A percentile compares a stretch with the other conserved stretches of the same genome.
These are phyloP conservation scores for Colistium nudipinnis DNA, from an alignment of 2,113 vertebrate species.

Conservation along the genomic window DNA sequence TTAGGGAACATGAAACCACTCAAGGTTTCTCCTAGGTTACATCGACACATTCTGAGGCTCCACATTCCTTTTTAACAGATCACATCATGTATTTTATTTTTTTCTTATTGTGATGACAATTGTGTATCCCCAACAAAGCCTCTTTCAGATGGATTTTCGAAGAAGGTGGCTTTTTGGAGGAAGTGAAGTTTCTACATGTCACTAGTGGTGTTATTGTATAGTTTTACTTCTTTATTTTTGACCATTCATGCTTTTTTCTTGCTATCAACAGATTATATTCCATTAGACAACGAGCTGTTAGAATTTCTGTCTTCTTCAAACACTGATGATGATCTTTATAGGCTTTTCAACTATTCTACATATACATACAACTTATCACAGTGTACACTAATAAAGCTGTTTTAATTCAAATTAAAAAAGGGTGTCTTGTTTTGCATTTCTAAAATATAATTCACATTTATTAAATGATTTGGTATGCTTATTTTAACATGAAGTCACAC, in stretches of 20 bases:
- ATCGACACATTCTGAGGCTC: conserved; percentile 29
- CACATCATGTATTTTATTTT: conserved; percentile 22
- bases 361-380: conserved; percentile 90
- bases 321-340: conserved; percentile 75
- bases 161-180: conserved; percentile 58
- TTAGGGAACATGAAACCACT: conserved; percentile 21
- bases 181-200: conserved; percentile 76
- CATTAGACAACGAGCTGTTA: conserved; percentile 87
- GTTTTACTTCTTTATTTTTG: conserved; percentile 73
- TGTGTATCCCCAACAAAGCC: conserved; percentile 56
- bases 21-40: conserved; percentile 17
- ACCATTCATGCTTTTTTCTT: conserved; percentile 52
- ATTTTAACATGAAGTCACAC: too few relatives aligned
- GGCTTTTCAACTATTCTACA: conserved; percentile 87
- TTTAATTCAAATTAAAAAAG: conserved; percentile 83
- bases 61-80: conserved; percentile 52
- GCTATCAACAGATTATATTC: conserved; percentile 78
- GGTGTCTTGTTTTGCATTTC: conserved; percentile 3
- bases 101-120: conserved; percentile 72
- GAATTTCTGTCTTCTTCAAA: conserved; percentile 86
- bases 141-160: conserved; percentile 12
- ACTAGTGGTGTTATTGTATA: conserved; percentile 71
- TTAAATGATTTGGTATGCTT: too few relatives aligned
- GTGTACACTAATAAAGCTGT: conserved; percentile 92
- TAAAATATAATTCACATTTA: too few relatives aligned